These are phyloP conservation scores for Drosophila aff. DNA, from an alignment of 1,140 invertebrate species.

Conservation along the genomic window DNA sequence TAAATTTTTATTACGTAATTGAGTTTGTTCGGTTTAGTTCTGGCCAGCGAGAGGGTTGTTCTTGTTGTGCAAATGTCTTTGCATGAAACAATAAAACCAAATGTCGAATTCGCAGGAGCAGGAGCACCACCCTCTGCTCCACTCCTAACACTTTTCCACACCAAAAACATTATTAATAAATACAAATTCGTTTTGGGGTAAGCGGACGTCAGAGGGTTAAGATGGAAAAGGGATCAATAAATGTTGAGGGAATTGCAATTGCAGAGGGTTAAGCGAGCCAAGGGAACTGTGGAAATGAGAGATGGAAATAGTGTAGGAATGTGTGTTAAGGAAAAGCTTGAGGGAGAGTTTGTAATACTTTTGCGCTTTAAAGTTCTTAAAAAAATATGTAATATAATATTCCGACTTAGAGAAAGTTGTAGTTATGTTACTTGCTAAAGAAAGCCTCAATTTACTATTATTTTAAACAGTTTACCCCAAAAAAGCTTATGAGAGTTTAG, in stretches of 20 bases:
- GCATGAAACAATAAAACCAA: conserved; percentile 78
- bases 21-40: conserved; percentile 55
- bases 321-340: not conserved
- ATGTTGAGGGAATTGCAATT: conserved; percentile 39
- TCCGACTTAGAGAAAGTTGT: no score
- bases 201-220: conserved; percentile 30
- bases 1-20: conserved; percentile 81
- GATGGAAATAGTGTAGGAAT: not conserved
- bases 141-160: not conserved
- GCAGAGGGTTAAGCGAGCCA: conserved; percentile 10
- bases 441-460: not conserved
- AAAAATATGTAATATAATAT: not conserved
- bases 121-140: conserved; percentile 1
- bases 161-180: conserved; percentile 61
- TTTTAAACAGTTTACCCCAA: no score
- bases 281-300: conserved; percentile 25
- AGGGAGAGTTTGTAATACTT: not conserved
- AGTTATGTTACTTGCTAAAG: not conserved
- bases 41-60: conserved; percentile 39
- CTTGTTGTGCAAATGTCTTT: conserved; percentile 44
- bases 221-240: conserved; percentile 48
- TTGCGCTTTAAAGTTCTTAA: not conserved
- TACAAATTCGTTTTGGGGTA: conserved; percentile 50
- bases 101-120: conserved; percentile 51
- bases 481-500: not conserved